Conservation (phyloP, 2,888 invertebrate species). For the Erannis defoliaria region DNA sequence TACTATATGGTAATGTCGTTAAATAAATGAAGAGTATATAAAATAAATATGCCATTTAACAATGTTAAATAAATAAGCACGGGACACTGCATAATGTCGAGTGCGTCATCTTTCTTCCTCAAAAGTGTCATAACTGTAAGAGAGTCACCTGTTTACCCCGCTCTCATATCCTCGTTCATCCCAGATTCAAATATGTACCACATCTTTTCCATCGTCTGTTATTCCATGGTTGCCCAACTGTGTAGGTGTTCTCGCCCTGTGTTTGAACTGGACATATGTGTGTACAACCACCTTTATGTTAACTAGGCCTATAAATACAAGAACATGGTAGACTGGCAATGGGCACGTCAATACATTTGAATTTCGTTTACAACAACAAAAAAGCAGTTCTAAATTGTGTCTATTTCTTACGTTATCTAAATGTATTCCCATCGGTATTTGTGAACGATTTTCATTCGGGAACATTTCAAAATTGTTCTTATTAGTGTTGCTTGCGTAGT, state of each 20-base stretch:
- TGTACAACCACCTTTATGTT: slow-evolving; percentile 54
- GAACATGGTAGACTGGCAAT: slow-evolving; percentile 43
- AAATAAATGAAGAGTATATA: background rate
- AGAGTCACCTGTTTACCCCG: too few relatives aligned
- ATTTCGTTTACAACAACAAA: background rate
- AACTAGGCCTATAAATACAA: slow-evolving; percentile 56
- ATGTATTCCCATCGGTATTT: too few relatives aligned
- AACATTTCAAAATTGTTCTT: too few relatives aligned
- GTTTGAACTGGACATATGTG: slow-evolving; percentile 51
- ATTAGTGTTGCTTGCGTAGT: too few relatives aligned
- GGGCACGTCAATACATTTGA: slow-evolving; percentile 15
- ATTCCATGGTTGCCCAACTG: slow-evolving; percentile 12
- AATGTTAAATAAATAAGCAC: background rate
- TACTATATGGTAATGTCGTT: too few relatives aligned
- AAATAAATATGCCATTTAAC: background rate
- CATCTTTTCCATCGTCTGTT: background rate
- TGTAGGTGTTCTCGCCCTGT: slow-evolving; percentile 38
- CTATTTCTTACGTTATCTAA: background rate
- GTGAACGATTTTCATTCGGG: too few relatives aligned
- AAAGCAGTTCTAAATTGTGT: background rate
- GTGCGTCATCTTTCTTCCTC: too few relatives aligned
- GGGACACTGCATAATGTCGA: too few relatives aligned
- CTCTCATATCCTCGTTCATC: too few relatives aligned
- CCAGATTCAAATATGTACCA: too few relatives aligned
- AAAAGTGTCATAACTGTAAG: too few relatives aligned